Evolutionary conservation across 2,113 vertebrate species (phyloP), one percentile per base, ranked within the genome.

Genomic region (Coracopsis vasa): DNA sequence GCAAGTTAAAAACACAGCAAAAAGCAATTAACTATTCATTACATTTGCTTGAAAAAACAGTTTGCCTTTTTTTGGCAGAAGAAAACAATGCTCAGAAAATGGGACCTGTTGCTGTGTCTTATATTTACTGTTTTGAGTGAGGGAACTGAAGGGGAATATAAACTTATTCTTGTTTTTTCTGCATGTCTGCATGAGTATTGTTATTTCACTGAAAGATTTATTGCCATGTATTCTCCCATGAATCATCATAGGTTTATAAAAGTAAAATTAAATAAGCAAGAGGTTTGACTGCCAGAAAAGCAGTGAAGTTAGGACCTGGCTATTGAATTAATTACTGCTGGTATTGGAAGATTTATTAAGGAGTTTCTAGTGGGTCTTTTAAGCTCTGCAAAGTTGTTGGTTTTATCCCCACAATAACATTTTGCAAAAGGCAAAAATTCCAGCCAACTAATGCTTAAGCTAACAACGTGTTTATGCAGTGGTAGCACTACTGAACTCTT

Each of bases 1-100:
- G 56, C 19, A 84, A 88, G 47, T 64, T 66, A n/a, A 83, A 73
- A 88, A 60, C 67, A 89, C 67, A 51, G 29, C 18, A 89, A 77
- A 92, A 84, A 51, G 11, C 31, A 88, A 78, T 94, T 93, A 94
- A 60, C 27, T 88, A 50, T 88, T 92, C 37, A 80, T 74, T 84
- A 78, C 18, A 86, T 16, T 4, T 31, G 28, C 29, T 78, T 81
- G 29, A 69, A 88, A 95, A 92, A 67, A 64, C 50, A 79, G 45
- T 62, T 54, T 64, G 27, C 29, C 5, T 1, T 28, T 50, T 88
- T 78, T 88, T 90, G 19, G 6, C 54, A 67, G 75, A 64, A 93
- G 15, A 86, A 92, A 91, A 56, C 37, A 24, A 2, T 33, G 7
- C 13, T 88, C 33, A 70, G 54, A 92, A 66, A n/a, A 86, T 14